Conservation (phyloP, 2,113 vertebrate genomes). For the Nyctereutes procyonoides region DNA sequence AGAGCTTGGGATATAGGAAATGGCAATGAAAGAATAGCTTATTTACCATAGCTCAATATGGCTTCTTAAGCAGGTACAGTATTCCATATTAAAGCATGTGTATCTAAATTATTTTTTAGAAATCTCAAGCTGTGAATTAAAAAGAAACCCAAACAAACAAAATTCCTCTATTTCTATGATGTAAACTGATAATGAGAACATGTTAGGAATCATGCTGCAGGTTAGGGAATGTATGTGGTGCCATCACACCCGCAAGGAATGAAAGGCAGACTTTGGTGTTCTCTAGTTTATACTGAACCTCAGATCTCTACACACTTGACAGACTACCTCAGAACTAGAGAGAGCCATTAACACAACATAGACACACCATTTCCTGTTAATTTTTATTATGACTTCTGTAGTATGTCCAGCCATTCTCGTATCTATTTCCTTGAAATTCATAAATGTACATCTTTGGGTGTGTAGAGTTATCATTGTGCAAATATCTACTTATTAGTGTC, state of each 20-base stretch:
- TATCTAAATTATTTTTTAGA: slow-evolving; percentile 11
- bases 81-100: background rate
- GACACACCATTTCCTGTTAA: background rate
- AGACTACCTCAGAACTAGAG: background rate
- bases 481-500: background rate
- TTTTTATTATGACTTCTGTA: background rate
- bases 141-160: background rate
- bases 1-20: background rate
- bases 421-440: background rate
- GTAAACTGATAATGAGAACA: background rate
- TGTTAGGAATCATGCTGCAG: background rate
- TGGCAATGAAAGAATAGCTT: background rate
- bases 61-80: background rate
- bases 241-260: background rate
- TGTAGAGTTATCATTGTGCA: background rate
- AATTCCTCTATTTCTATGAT: background rate
- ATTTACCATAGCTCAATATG: background rate
- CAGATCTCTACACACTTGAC: background rate
- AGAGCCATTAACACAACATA: background rate
- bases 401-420: background rate
- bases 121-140: background rate
- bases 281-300: background rate
- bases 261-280: background rate
- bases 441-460: background rate
- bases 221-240: background rate